Percentiles rank a stretch among this genome's conserved stretches.
phyloP scores from a whole-genome alignment of 2,113 vertebrate species.

The Sylvia atricapilla region DNA sequence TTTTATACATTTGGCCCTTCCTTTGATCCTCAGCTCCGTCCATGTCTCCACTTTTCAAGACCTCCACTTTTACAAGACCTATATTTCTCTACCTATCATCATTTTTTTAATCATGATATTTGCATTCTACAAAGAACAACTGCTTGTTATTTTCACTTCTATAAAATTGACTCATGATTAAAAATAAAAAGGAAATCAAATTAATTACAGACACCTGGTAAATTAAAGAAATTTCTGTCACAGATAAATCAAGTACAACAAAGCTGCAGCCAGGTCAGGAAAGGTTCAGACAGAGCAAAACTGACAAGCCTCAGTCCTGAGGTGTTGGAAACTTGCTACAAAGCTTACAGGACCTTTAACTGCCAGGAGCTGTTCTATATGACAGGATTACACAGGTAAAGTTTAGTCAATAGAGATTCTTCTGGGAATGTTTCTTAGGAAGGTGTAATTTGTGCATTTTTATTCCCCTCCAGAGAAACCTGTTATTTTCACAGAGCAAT shows the following conservation, averaged over 20 bases:
- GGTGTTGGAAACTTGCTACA: background rate
- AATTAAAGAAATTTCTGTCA: background rate
- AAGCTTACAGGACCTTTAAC: accelerated
- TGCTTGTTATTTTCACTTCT: background rate
- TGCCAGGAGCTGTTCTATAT: background rate
- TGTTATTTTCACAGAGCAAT: background rate
- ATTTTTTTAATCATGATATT: background rate
- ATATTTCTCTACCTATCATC: background rate
- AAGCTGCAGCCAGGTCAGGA: background rate
- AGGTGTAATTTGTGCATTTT: background rate
- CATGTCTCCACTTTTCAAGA: background rate
- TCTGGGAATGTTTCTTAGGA: background rate
- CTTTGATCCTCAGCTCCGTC: background rate
- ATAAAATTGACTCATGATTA: background rate
- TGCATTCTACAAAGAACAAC: background rate
- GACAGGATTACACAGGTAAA: background rate
- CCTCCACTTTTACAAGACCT: background rate
- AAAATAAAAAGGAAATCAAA: background rate
- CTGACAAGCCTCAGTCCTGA: background rate
- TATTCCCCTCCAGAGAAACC: background rate
- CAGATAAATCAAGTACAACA: background rate
- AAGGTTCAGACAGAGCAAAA: background rate
- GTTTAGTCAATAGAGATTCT: background rate
- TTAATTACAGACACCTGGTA: background rate
- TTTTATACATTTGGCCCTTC: background rate